These are phyloP conservation scores for Sitta carolinensis DNA, from an alignment of 2,797 vertebrate genomes.

Conservation along the genomic window DNA sequence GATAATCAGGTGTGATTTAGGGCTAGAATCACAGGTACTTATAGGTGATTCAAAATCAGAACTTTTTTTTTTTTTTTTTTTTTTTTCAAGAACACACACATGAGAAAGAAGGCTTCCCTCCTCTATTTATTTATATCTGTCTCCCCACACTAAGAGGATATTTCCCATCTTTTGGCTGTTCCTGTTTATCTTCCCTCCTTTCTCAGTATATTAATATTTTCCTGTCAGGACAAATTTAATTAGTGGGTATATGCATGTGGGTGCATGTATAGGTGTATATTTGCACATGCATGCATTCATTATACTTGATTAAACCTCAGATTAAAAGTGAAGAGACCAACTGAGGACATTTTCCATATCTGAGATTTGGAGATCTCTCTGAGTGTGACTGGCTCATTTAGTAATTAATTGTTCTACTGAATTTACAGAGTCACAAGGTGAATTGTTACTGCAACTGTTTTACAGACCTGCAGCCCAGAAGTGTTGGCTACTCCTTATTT, in stretches of 20 bases:
- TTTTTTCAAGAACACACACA: not conserved
- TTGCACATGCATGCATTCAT: not conserved
- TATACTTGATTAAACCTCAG: not conserved
- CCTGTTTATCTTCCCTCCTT: not conserved
- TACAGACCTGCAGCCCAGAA: not conserved
- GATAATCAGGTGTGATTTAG: not conserved
- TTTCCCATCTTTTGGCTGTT: not conserved
- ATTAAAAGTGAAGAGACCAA: not conserved
- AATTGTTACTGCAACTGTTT: not conserved
- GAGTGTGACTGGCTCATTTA: not conserved
- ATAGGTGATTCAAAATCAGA: not conserved
- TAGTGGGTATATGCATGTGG: not conserved
- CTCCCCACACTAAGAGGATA: not conserved
- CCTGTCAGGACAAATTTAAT: not conserved
- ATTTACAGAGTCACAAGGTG: not conserved
- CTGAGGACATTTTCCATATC: not conserved
- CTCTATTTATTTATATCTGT: not conserved
- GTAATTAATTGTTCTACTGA: not conserved
- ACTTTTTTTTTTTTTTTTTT: not conserved
- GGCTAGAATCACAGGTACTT: not conserved
- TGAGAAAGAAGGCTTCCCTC: not conserved
- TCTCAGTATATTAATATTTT: not conserved
- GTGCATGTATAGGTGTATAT: not conserved
- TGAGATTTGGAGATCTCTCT: not conserved
- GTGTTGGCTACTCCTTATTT: not conserved